Evolutionary conservation across 2,113 vertebrate genomes (phyloP), one percentile per base, ranked within the genome.

Genomic region (Typhlomys cinereus): DNA sequence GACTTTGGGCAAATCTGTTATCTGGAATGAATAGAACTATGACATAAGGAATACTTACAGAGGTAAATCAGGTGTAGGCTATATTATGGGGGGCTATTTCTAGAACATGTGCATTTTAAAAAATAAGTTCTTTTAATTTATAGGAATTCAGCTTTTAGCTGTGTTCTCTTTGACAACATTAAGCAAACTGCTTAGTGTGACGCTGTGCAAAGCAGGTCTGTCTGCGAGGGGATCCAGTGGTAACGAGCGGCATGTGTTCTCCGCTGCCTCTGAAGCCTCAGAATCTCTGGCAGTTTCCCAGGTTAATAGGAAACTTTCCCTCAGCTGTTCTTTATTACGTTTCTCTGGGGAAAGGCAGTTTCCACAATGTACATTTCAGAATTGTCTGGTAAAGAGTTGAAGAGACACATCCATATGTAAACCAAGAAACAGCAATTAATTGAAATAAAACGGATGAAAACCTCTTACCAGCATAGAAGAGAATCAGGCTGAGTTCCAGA

Each of bases 401-500:
- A 81, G 79, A n/a, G n/a, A n/a, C n/a, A n/a, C 76, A 34, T 27
- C 85, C 73, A 67, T 61, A 29, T 15, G 21, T 36, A 48, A 70
- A 48, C 25, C 4, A 17, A 61, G 46, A 78, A 71, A 62, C 13
- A 92, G 18, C 36, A 1, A n/a, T 50, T 61, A 11, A 41, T 71
- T 79, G 57, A 89, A 90, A 94, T 91, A 85, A 97, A 83, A 13
- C 41, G 34, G 44, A 85, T 9, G 54, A 62, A 23, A 70, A 27
- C 18, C 52, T 57, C 98, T 98, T 98, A 98, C 98, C 98, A 17
- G 85, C 18, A 29, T 46, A 6, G 0, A 91, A 85, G 3, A 98
- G 96, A 94, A 98, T 86, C 83, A 97, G 97, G 69, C 89, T 86
- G 89, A 98, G 61, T 1, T 62, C 91, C 88, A 98, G 92, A 52